phyloP scores from a whole-genome alignment of 2,113 vertebrate genomes.

The Osmerus eperlanus region DNA sequence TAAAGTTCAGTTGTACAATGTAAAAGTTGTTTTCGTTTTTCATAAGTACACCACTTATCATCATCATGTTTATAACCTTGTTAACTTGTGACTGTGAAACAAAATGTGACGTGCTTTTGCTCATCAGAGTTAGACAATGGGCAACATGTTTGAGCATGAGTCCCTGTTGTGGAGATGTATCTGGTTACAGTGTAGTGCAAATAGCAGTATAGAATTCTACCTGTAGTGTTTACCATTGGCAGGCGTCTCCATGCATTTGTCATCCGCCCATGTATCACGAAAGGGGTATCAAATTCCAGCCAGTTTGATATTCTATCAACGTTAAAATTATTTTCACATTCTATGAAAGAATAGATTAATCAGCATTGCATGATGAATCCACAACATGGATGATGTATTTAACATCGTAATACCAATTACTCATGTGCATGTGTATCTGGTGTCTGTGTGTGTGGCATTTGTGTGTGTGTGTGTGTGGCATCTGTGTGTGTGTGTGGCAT shows the following conservation, averaged over 20 bases:
- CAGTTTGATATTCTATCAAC: conserved; percentile 11
- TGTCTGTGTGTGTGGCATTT: too few relatives aligned
- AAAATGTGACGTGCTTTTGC: conserved; percentile 38
- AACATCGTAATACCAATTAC: too few relatives aligned
- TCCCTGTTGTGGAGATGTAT: conserved; percentile 25
- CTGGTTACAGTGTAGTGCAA: conserved; percentile 47
- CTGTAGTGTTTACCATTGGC: conserved; percentile 57
- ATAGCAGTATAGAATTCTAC: conserved; percentile 48
- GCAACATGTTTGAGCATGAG: conserved; percentile 31
- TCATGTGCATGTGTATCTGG: too few relatives aligned
- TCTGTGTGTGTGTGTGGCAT: neutral
- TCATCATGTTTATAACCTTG: neutral
- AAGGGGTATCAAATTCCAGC: conserved; percentile 22
- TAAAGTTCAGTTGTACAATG: neutral
- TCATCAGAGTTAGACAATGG: conserved; percentile 28
- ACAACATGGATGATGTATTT: too few relatives aligned
- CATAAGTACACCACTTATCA: neutral
- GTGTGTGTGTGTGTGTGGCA: too few relatives aligned
- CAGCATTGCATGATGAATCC: too few relatives aligned
- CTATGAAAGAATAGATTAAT: neutral
- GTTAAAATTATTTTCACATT: conserved; percentile 4
- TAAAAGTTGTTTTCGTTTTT: neutral
- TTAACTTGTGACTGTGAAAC: neutral
- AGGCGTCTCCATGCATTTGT: conserved; percentile 14
- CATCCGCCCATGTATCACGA: conserved; percentile 12